Evolutionary conservation across 2,888 invertebrate species (phyloP).

Genomic region (Thereva nobilitata): DNA sequence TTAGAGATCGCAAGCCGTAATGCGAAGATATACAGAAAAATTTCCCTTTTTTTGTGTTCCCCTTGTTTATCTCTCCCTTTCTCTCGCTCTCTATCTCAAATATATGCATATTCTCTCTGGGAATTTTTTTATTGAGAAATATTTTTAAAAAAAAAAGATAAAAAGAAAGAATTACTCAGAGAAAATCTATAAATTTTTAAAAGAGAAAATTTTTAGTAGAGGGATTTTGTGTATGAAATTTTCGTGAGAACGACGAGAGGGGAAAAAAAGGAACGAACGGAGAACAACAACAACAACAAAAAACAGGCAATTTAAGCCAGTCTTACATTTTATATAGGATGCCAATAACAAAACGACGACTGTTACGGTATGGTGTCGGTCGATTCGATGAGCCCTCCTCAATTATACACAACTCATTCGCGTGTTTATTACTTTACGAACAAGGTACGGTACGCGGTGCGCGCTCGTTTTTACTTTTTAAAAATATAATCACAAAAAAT

Average conservation of each 20-base stretch:
- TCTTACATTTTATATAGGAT: conserved; percentile 26
- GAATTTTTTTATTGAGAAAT: too few relatives aligned
- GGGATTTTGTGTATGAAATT: background rate
- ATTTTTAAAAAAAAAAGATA: too few relatives aligned
- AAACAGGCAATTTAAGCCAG: conserved; percentile 26
- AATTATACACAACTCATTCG: conserved; percentile 34
- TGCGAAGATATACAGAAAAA: too few relatives aligned
- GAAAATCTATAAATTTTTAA: too few relatives aligned
- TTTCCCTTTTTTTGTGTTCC: too few relatives aligned
- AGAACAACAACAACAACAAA: conserved; percentile 29
- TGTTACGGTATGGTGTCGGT: conserved; percentile 15
- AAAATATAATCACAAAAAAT: background rate
- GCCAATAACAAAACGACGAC: conserved; percentile 29
- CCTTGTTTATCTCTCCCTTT: too few relatives aligned
- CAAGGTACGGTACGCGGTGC: conserved; percentile 24
- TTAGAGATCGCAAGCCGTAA: too few relatives aligned
- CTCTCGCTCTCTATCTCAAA: too few relatives aligned
- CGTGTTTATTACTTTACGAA: conserved; percentile 35
- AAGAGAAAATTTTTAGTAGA: too few relatives aligned
- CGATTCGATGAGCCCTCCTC: conserved; percentile 34
- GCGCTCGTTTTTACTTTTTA: conserved; percentile 4
- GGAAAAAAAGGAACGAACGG: conserved; percentile 15
- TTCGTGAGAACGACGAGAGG: background rate
- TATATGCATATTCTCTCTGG: too few relatives aligned
- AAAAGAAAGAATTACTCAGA: too few relatives aligned